phyloP scores from a whole-genome alignment of 2,888 invertebrate species.

The Melikaiella ostensackeni region DNA sequence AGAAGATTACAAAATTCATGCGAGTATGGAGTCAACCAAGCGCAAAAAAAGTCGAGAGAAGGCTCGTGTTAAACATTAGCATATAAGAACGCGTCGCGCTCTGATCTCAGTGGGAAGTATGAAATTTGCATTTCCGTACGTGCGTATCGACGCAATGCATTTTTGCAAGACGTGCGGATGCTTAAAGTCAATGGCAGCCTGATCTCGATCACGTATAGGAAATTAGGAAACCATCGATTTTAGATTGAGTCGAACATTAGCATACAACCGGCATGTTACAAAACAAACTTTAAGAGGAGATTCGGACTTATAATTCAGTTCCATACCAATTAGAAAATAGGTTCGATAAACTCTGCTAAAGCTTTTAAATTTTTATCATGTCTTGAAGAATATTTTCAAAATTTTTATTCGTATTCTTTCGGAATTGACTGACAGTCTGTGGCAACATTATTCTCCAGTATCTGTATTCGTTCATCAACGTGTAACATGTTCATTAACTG shows the following conservation, averaged over 20 bases:
- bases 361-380: no score
- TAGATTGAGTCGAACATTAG: slow-evolving; percentile 54
- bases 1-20: slow-evolving; percentile 47
- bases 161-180: slow-evolving; percentile 18
- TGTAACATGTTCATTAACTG: neutral
- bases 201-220: slow-evolving; percentile 29
- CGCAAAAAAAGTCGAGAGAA: slow-evolving; percentile 51
- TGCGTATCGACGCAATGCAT: slow-evolving; percentile 2
- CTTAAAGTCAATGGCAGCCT: slow-evolving; percentile 11
- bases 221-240: slow-evolving; percentile 46
- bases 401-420: no score
- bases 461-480: neutral
- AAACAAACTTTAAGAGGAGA: slow-evolving; percentile 49
- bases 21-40: slow-evolving; percentile 47
- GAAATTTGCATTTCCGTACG: slow-evolving; percentile 15
- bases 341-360: neutral
- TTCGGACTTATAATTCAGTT: slow-evolving; percentile 52
- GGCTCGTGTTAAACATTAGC: slow-evolving; percentile 58
- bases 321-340: neutral
- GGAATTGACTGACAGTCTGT: neutral
- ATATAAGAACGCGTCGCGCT: slow-evolving; percentile 55
- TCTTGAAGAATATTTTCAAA: no score
- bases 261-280: slow-evolving; percentile 56
- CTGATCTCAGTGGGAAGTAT: slow-evolving; percentile 44
- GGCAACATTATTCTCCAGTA: neutral